Conservation (phyloP, 1,140 invertebrate species). For the Cherax quadricarinatus region DNA sequence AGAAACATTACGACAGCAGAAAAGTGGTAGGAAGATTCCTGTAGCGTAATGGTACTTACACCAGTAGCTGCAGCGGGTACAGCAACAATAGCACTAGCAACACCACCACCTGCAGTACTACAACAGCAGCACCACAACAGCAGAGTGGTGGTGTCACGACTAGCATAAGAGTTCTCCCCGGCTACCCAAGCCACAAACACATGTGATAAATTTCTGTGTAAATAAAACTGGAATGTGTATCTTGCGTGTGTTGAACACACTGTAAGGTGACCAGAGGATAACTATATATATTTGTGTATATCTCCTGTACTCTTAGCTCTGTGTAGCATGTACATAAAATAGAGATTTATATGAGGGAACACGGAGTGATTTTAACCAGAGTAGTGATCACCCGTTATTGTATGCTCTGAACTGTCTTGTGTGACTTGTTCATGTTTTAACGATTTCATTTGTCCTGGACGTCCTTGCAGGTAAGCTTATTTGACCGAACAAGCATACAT, state of each 20-base stretch:
- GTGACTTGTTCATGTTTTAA: no score
- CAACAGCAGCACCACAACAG: no score
- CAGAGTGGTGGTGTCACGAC: neutral
- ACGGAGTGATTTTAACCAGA: no score
- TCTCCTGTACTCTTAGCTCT: neutral
- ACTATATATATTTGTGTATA: neutral
- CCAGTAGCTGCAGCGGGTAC: neutral
- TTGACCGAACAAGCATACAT: no score
- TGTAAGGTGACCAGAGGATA: neutral
- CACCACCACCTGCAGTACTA: no score
- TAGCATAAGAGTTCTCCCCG: neutral
- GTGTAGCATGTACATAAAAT: neutral
- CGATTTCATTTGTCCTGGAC: no score
- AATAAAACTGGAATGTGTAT: neutral
- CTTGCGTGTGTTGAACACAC: neutral
- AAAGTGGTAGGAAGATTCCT: neutral
- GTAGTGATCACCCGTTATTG: no score
- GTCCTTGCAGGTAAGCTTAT: no score
- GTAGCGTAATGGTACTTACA: neutral
- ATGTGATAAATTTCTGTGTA: neutral
- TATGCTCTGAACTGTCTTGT: no score
- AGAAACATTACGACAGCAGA: neutral
- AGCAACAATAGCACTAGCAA: neutral
- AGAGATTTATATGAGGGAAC: no score
- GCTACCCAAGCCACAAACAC: neutral